Evolutionary conservation across 2,888 invertebrate species (phyloP).

Genomic region (Cecidostiba fungosa): DNA sequence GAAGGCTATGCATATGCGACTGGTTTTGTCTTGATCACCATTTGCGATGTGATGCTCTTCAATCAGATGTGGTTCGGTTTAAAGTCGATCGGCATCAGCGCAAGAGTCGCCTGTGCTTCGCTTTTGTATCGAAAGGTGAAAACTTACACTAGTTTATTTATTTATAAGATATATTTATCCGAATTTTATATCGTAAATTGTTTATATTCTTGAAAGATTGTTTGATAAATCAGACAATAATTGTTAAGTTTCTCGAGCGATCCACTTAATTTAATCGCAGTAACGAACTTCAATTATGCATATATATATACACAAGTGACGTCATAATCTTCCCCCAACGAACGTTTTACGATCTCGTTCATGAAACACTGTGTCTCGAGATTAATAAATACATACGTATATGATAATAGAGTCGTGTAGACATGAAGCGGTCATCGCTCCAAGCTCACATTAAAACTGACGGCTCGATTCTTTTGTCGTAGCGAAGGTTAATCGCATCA

Average conservation of each 20-base stretch:
- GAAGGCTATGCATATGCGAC: conserved; percentile 86
- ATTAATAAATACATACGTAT: not conserved
- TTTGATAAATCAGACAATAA: too few species aligned
- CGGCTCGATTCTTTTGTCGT: not conserved
- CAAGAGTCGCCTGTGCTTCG: conserved; percentile 89
- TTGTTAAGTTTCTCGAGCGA: too few species aligned
- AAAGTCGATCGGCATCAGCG: conserved; percentile 87
- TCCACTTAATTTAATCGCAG: too few species aligned
- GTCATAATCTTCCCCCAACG: not conserved
- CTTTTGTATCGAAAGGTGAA: conserved; percentile 90
- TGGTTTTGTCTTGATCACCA: conserved; percentile 83
- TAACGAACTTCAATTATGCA: not conserved
- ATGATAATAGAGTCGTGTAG: not conserved
- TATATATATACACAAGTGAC: too few species aligned
- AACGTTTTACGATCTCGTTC: not conserved
- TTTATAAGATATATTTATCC: too few species aligned
- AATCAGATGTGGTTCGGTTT: conserved; percentile 84
- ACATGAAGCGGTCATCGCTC: conserved; percentile 3
- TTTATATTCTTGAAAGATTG: too few species aligned
- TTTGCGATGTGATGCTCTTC: conserved; percentile 83
- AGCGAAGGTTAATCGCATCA: not conserved
- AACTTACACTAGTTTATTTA: not conserved
- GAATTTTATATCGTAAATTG: too few species aligned
- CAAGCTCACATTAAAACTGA: not conserved
- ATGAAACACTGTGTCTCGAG: not conserved